Evolutionary conservation across 2,888 invertebrate genomes (phyloP).

Genomic region (Apotomis capreana): DNA sequence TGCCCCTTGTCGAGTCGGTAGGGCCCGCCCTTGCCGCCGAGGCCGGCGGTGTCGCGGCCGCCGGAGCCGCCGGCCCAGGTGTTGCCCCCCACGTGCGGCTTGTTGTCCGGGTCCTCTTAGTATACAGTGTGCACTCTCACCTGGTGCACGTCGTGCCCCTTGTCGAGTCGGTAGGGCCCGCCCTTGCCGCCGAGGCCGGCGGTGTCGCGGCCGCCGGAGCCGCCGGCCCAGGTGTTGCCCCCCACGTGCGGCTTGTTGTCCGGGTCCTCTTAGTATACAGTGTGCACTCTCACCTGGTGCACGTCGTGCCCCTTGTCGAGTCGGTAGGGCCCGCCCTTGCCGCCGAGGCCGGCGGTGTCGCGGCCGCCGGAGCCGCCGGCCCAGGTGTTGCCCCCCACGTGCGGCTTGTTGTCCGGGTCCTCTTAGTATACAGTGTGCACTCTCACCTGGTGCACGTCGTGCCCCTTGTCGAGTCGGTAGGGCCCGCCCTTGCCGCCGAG

Average conservation of each 20-base stretch:
- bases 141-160: conserved; percentile 96
- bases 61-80: conserved; percentile 98
- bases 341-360: conserved; percentile 97
- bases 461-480: conserved; percentile 96
- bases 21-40: conserved; percentile 98
- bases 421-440: conserved; percentile 63
- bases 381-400: conserved; percentile 98
- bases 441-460: conserved; percentile 93
- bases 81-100: conserved; percentile 98
- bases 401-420: conserved; percentile 94
- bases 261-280: conserved; percentile 84
- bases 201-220: conserved; percentile 96
- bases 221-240: conserved; percentile 98
- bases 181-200: conserved; percentile 98
- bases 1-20: conserved; percentile 97
- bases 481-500: conserved; percentile 98
- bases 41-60: conserved; percentile 96
- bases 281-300: conserved; percentile 87
- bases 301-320: conserved; percentile 97
- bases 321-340: conserved; percentile 97
- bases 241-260: conserved; percentile 97
- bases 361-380: conserved; percentile 97
- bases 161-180: conserved; percentile 96
- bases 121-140: conserved; percentile 65
- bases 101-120: conserved; percentile 90